Base-by-base conservation (phyloP, 2,113 vertebrate genomes). In the Saccopteryx leptura region DNA sequence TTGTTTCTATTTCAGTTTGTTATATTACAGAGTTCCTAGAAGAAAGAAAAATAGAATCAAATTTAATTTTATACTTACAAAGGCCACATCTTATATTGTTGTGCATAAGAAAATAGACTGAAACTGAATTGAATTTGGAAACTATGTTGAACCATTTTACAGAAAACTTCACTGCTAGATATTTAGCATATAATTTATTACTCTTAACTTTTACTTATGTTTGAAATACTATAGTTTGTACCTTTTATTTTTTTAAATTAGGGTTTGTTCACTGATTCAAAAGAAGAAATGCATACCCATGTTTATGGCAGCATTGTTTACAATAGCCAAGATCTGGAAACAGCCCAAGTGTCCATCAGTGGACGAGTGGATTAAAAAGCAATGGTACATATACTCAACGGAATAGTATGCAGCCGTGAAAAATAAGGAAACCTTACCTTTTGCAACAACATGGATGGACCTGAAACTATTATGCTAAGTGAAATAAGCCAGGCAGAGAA, bases 21-120 rank as follows among this genome's bases (percentile, higher is more conserved):
- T 28, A 87, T 19, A 82, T 33, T 87, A 66, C 9, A 65, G 31
- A 56, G 9, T 78, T 66, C 75, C 5, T 83, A 65, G 33, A 79
- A 46, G 31, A 71, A 78, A n/a, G 7, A 48, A 39, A 74, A 65
- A 72, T 79, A 81, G 68, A 60, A 33, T 26, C 56, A 39, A 13
- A 58, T 80, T 86, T 52, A 63, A 63, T 90, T 94, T 90, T 33
- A 76, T 15, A 54, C 14, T 92, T 83, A 63, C 5, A 92, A 78
- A 92, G 84, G 86, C 19, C 46, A 58, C 2, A 17, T 65, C 19
- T 5, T 6, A 48, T 76, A 18, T 33, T 31, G 17, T 21, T 60
- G 4, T 26, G 23, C 26, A 54, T 28, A 74, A 82, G 24, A 72
- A 95, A 91, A 91, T 23, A 83, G 12, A 78, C 15, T 61, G 65